Base-by-base conservation (phyloP, 1,140 invertebrate species). In the Colletes latitarsis region DNA sequence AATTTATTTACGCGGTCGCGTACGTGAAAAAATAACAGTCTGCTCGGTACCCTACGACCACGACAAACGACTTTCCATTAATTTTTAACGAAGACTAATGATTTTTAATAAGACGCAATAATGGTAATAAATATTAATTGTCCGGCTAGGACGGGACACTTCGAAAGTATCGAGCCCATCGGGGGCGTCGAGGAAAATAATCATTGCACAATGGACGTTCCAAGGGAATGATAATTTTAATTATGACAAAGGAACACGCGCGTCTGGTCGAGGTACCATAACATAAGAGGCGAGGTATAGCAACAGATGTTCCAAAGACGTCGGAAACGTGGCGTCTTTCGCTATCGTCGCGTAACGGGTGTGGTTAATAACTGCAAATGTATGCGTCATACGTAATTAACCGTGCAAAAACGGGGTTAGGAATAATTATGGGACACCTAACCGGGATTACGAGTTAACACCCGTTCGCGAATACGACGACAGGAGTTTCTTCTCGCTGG, bases 351-450 rank as follows among this genome's bases (percentile, higher is more conserved):
- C 30, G 30, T 66, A 53, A 30, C 12, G 82, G 83, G 67, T 0
- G 82, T 69, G 83, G 76, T 83, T 83, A 76, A 82, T 82, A 69
- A 73, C 62, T 85, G 85, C 64, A 77, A 82, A 86, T 86, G 15
- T 77, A 82, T 73, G 77, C 70, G 53, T 72, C 17, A 53, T 30
- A 30, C 17, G 39, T 58, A 81, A 86, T 82, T 75, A 57, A n/a
- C 21, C 12, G n/a, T 5, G 60, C 55, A 76, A 71, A 83, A 67
- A 58, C 17, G 41, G 12, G 70, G 62, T 52, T 68, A 63, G 55
- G 53, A 43, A 76, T 64, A 67, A 70, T 12, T 19, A n/a, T 12
- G 14, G 12, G 49, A 72, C 66, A 70, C 82, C 19, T 72, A 66
- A 43, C 55, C 14, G 57, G 73, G 70, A 77, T 68, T 68, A 71